These are phyloP conservation scores for Leucozona laternaria DNA, from an alignment of 2,888 invertebrate species.

Conservation along the genomic window DNA sequence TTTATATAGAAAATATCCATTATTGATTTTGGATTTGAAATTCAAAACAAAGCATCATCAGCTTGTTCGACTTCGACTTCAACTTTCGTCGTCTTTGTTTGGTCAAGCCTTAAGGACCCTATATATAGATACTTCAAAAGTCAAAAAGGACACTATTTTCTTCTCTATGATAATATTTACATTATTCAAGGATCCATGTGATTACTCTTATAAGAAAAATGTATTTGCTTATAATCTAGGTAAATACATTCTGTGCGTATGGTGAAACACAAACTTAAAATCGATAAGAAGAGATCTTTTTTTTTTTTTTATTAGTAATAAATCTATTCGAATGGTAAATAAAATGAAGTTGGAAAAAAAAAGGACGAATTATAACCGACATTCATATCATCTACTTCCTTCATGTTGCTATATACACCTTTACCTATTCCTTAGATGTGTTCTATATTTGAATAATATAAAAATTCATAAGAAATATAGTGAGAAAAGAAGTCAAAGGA, in stretches of 20 bases:
- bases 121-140: neutral
- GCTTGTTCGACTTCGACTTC: neutral
- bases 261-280: constrained; percentile 31
- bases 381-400: neutral
- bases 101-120: neutral
- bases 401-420: constrained; percentile 2
- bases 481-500: constrained; percentile 39
- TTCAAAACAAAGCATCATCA: constrained; percentile 9
- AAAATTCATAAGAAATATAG: constrained; percentile 55
- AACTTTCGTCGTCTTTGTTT: neutral
- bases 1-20: neutral
- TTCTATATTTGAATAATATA: constrained; percentile 53
- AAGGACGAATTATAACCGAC: constrained; percentile 39
- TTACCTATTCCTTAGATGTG: neutral
- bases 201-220: constrained; percentile 21
- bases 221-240: constrained; percentile 52
- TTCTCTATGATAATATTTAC: constrained; percentile 46
- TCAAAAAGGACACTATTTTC: constrained; percentile 6
- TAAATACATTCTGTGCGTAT: constrained; percentile 37
- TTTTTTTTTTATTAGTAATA: constrained; percentile 29
- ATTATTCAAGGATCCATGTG: constrained; percentile 57
- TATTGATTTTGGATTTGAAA: constrained; percentile 28
- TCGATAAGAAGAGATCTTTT: constrained; percentile 21
- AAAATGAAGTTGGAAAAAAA: constrained; percentile 46
- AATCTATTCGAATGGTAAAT: constrained; percentile 59